Evolutionary conservation across 2,113 vertebrate species (phyloP), one percentile per base, ranked within the genome.

Genomic region (Tachycineta bicolor): DNA sequence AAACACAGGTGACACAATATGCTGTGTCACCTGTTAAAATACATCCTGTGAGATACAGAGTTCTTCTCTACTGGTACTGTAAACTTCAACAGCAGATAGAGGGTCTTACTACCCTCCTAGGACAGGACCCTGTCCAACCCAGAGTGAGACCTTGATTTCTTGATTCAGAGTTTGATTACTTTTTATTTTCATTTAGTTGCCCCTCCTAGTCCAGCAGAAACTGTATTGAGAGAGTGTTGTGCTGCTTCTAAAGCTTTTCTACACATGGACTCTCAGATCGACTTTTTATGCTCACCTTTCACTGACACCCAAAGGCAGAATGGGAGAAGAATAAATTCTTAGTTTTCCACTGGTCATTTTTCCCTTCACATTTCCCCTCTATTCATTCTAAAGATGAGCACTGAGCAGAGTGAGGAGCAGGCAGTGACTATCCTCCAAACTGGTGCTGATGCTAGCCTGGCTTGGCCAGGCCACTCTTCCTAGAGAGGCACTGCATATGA

Each of bases 121-220:
- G 1, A 79, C 0, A 0, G 28, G 33, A 47, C 11, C 9, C 22
- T 56, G 11, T 60, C 19, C 10, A 41, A 44, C 11, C 4, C 7
- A 59, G 19, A 71, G 10, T 49, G 63, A 58, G 20, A 29, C 15
- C 18, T 11, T 56, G 13, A 20, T 75, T 64, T 82, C 52, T 78
- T 67, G 12, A 59, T 74, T 87, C 22, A 60, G 26, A 44, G 6
- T 50, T 43, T 58, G 25, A 37, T 74, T 58, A 11, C 15, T 37
- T 26, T 73, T 83, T 43, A 12, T 49, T 89, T 89, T 58, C 4
- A 2, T 59, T 33, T 19, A 21, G 3, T 31, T 81, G 26, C 25
- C 47, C 43, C 70, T 73, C 65, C 17, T 63, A n/a, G 34, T 52
- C 43, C 41, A 44, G 24, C 39, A 63, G 69, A 12, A 79, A 4